phyloP scores from a whole-genome alignment of 2,888 invertebrate species.

The Epirrhoe alternata region DNA sequence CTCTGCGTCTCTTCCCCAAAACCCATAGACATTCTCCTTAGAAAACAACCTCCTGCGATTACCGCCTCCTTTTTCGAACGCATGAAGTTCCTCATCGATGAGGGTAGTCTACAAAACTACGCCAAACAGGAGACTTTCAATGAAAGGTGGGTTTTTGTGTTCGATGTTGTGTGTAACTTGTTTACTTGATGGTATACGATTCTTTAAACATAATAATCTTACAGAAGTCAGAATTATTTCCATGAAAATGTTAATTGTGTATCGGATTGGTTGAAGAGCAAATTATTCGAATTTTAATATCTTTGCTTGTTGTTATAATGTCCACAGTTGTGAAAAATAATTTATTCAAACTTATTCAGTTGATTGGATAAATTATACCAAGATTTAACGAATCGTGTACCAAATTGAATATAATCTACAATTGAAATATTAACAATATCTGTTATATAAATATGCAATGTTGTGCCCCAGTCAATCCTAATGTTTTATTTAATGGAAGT shows the following conservation, averaged over 20 bases:
- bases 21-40: conserved; percentile 96
- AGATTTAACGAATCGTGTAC: conserved; percentile 41
- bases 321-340: conserved; percentile 26
- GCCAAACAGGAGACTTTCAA: conserved; percentile 98
- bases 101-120: conserved; percentile 98
- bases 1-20: conserved; percentile 97
- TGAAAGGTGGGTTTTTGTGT: conserved; percentile 92
- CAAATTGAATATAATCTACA: conserved; percentile 34
- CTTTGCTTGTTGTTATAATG: background rate
- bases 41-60: conserved; percentile 98
- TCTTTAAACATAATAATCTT: too few relatives aligned
- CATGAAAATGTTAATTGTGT: conserved; percentile 4
- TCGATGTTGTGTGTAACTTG: conserved; percentile 73
- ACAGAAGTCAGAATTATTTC: too few relatives aligned
- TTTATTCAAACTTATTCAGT: conserved; percentile 32
- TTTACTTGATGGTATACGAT: conserved; percentile 37
- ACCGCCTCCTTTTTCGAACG: conserved; percentile 99
- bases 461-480: conserved; percentile 92
- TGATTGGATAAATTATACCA: conserved; percentile 26
- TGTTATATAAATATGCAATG: conserved; percentile 87
- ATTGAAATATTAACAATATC: conserved; percentile 48
- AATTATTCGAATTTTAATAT: background rate
- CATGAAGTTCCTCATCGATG: conserved; percentile 99
- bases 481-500: conserved; percentile 80
- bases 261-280: too few relatives aligned